Evolutionary conservation across 2,888 invertebrate genomes (phyloP).

Genomic region (Graphium colonna): DNA sequence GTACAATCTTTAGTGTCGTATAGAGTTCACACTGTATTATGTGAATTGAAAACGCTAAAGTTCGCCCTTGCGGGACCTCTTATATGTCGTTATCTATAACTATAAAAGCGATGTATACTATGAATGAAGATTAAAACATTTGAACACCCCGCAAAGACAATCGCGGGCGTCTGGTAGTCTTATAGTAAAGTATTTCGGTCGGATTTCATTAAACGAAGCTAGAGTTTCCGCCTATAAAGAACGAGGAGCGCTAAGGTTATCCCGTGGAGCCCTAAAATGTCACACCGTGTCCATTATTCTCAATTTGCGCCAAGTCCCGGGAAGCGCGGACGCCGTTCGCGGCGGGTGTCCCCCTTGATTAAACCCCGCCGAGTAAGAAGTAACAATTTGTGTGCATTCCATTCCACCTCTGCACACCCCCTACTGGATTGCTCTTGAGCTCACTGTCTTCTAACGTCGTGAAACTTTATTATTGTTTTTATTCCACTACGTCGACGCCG

Average conservation of each 20-base stretch:
- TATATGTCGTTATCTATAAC: too few species aligned
- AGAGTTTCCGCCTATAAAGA: background rate
- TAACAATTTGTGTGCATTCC: constrained; percentile 70
- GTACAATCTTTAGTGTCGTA: too few species aligned
- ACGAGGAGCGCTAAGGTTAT: constrained; percentile 42
- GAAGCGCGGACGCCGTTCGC: constrained; percentile 56
- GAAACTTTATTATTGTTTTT: constrained; percentile 21
- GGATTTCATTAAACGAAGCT: background rate
- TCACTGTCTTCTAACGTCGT: constrained; percentile 29
- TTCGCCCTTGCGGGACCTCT: too few species aligned
- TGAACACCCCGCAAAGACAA: too few species aligned
- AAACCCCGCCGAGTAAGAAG: constrained; percentile 69
- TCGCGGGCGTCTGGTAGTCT: background rate
- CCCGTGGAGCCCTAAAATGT: constrained; percentile 58
- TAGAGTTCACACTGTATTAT: too few species aligned
- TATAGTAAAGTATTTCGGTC: background rate
- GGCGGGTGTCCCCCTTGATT: constrained; percentile 79
- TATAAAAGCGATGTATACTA: too few species aligned
- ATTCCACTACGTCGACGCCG: background rate
- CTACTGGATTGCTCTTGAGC: constrained; percentile 51
- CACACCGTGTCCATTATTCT: constrained; percentile 69
- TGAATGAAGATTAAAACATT: too few species aligned
- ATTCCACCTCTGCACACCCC: constrained; percentile 38
- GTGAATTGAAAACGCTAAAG: too few species aligned
- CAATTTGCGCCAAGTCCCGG: constrained; percentile 65